Evolutionary conservation across 2,888 invertebrate genomes (phyloP).

Genomic region (Phyllotreta striolata): DNA sequence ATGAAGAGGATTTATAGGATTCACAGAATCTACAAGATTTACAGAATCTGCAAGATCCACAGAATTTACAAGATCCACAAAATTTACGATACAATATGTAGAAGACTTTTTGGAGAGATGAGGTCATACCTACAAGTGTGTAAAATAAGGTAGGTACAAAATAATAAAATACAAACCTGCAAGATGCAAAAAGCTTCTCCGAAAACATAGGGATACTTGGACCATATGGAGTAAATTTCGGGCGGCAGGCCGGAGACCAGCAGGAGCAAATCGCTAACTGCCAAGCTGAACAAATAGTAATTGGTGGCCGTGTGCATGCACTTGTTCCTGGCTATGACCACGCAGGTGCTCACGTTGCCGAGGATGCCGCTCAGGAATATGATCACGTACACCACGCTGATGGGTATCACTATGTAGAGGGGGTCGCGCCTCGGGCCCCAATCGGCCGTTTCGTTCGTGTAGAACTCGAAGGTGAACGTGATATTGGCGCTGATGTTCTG

Average conservation of each 20-base stretch:
- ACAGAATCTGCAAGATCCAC: too few species aligned
- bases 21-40: too few species aligned
- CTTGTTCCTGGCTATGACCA: conserved; percentile 78
- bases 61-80: too few species aligned
- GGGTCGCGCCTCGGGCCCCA: conserved; percentile 63
- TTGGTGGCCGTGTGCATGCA: conserved; percentile 88
- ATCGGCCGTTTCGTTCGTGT: conserved; percentile 34
- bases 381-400: conserved; percentile 72
- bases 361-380: conserved; percentile 78
- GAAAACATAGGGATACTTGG: conserved; percentile 78
- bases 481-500: conserved; percentile 8
- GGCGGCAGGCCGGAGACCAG: conserved; percentile 80
- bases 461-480: not conserved
- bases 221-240: conserved; percentile 80
- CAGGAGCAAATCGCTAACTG: conserved; percentile 78
- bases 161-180: conserved; percentile 61
- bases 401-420: conserved; percentile 69
- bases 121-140: too few species aligned
- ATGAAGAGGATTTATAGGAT: too few species aligned
- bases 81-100: too few species aligned
- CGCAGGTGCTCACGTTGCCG: conserved; percentile 82
- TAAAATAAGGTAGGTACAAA: too few species aligned
- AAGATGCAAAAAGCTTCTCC: conserved; percentile 81
- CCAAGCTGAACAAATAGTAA: conserved; percentile 82
- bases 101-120: too few species aligned